phyloP scores from a whole-genome alignment of 2,888 invertebrate genomes.

The Eudasyphora cyanicolor region DNA sequence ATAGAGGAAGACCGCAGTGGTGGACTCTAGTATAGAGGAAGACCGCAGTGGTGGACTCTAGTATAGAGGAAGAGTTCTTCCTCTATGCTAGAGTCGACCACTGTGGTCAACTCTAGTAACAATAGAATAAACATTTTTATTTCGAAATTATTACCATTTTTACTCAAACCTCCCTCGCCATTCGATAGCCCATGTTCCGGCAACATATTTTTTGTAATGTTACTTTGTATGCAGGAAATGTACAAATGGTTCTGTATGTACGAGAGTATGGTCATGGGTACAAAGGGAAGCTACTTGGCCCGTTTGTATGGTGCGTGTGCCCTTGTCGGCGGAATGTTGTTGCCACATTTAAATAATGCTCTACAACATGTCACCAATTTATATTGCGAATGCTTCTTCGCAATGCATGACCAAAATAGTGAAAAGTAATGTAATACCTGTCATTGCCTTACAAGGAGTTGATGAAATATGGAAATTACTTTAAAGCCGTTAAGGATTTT shows the following conservation, averaged over 20 bases:
- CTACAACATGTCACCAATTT: slow-evolving; percentile 59
- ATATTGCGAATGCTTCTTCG: slow-evolving; percentile 38
- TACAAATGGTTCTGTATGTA: not conserved
- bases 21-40: too few relatives aligned
- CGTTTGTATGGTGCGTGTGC: slow-evolving; percentile 31
- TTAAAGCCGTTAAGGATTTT: not conserved
- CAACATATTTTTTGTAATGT: slow-evolving; percentile 28
- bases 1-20: too few relatives aligned
- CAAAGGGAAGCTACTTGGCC: too few relatives aligned
- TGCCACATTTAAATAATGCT: slow-evolving; percentile 54
- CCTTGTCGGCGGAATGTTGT: slow-evolving; percentile 32
- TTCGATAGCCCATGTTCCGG: not conserved
- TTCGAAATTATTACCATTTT: too few relatives aligned
- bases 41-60: too few relatives aligned
- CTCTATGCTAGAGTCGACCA: too few relatives aligned
- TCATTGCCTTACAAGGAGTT: slow-evolving; percentile 11
- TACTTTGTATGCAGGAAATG: slow-evolving; percentile 22
- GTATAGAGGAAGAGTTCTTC: too few relatives aligned
- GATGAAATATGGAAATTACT: slow-evolving; percentile 21
- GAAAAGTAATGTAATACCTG: slow-evolving; percentile 23
- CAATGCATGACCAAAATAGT: slow-evolving; percentile 29
- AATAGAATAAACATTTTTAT: too few relatives aligned
- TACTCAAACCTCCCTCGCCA: not conserved
- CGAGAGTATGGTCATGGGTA: slow-evolving; percentile 39
- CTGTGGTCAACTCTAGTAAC: too few relatives aligned